These are phyloP conservation scores for Phaethornis superciliosus DNA, from an alignment of 2,113 vertebrate species.

Conservation along the genomic window DNA sequence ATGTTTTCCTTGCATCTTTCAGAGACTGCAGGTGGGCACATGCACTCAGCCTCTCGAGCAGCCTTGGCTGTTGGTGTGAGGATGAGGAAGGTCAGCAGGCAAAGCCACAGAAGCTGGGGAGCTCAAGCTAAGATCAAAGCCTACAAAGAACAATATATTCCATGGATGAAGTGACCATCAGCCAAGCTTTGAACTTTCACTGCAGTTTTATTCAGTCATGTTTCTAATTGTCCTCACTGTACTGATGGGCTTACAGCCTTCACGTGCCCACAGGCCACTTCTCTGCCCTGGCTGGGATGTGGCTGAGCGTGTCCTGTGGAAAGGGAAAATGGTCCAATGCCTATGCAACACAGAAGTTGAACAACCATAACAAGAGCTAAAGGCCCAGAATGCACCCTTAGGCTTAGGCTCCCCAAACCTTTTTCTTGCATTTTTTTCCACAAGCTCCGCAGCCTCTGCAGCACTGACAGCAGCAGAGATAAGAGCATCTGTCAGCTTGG, in stretches of 20 bases:
- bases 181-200: background rate
- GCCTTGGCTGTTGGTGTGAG: background rate
- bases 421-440: background rate
- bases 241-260: rapidly evolving
- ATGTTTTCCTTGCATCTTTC: constrained; percentile 5
- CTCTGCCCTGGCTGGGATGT: rapidly evolving
- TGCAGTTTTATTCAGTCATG: background rate
- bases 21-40: background rate
- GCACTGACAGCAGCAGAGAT: background rate
- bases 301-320: background rate
- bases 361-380: rapidly evolving
- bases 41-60: background rate
- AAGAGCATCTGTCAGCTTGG: constrained; percentile 28
- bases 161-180: background rate
- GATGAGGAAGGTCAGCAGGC: background rate
- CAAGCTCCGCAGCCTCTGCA: background rate
- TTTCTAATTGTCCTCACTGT: background rate
- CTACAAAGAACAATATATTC: background rate
- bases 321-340: background rate
- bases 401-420: background rate
- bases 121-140: background rate
- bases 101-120: background rate
- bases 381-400: background rate
- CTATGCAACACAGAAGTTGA: background rate
- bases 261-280: background rate